Base-by-base conservation (phyloP, 2,113 vertebrate genomes). In the Morone saxatilis region DNA sequence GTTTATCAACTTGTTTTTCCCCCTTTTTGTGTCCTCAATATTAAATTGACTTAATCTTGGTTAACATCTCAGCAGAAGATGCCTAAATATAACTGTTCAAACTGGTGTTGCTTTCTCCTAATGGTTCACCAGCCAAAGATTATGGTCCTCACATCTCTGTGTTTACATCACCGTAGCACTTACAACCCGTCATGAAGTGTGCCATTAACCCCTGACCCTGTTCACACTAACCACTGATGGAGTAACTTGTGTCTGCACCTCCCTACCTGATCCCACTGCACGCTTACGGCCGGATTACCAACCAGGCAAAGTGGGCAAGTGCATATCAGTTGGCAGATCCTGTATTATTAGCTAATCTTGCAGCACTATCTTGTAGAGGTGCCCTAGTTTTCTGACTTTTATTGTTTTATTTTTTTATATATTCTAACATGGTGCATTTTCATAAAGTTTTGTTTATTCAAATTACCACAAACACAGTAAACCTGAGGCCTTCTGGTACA, bases 161-260 rank as follows among this genome's bases (percentile, higher is more conserved):
- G 38, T 78, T 75, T 54, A 77, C 54, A 76, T 65, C 50, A 7
- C 14, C 2, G 36, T n/a, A 45, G 43, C 57, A 70, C 59, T 68
- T 69, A 40, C 47, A 16, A 72, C 60, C 66, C 10, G 43, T 62
- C 1, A 31, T 73, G 36, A 88, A 78, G 76, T 74, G 78, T 76
- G 65, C 86, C 86, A 86, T 84, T 88, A 85, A 88, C 81, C 81
- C 50, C 65, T 86, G 86, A 90, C 76, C 85, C 62, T 68, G 7
- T 80, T 89, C 78, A 68, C 59, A 65, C 83, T 71, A 14, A 73
- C 43, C 43, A 11, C 62, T 59, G 25, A 50, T 40, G 67, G 17
- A 68, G 86, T 31, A 31, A 31, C 31, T 51, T 25, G 75, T 47
- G 59, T 25, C 68, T 53, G 31, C 72, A 40, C 73, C 41, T 78